These are phyloP conservation scores for Cheilosia variabilis DNA, from an alignment of 2,888 invertebrate species.

Conservation along the genomic window DNA sequence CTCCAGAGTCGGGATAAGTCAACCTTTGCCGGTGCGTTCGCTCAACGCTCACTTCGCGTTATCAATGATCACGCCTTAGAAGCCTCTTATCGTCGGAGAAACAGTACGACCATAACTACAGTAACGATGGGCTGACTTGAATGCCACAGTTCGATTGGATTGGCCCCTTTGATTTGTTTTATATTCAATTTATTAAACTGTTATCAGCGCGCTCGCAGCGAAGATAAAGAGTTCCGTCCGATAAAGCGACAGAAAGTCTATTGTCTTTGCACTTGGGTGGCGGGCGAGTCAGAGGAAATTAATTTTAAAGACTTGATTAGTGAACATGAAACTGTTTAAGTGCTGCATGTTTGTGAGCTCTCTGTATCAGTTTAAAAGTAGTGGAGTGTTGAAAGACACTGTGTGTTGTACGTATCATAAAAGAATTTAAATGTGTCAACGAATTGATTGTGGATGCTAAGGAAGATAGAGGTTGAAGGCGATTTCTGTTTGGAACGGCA, in stretches of 20 bases:
- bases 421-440: constrained; percentile 10
- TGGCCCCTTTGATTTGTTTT: constrained; percentile 44
- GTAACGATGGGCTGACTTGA: constrained; percentile 39
- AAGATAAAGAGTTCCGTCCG: constrained; percentile 53
- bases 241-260: constrained; percentile 69
- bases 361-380: not conserved
- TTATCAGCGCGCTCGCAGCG: constrained; percentile 42
- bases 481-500: not conserved
- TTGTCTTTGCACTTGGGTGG: constrained; percentile 64
- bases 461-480: not conserved
- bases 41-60: constrained; percentile 2
- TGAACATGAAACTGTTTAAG: constrained; percentile 14
- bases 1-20: not conserved
- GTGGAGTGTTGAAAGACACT: not conserved
- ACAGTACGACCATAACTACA: constrained; percentile 9
- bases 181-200: constrained; percentile 38
- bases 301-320: constrained; percentile 42
- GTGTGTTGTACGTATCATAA: not conserved
- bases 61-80: constrained; percentile 45
- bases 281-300: constrained; percentile 49
- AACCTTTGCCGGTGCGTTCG: not conserved
- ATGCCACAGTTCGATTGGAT: constrained; percentile 54
- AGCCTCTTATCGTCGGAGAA: constrained; percentile 51
- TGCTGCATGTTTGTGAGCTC: not conserved
- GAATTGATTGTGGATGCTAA: not conserved